phyloP scores from a whole-genome alignment of 2,888 invertebrate genomes.

The Lasius platythorax region DNA sequence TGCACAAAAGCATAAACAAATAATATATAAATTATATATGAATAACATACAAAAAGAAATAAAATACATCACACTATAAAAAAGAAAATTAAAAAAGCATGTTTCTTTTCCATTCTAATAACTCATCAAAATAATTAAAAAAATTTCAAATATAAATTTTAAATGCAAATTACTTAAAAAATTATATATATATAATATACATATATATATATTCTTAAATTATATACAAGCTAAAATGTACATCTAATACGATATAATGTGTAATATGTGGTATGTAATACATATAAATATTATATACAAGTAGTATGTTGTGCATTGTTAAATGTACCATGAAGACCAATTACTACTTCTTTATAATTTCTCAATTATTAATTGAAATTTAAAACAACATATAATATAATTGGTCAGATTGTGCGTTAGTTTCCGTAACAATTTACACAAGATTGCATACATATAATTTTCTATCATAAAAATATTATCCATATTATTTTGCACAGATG shows the following conservation, averaged over 20 bases:
- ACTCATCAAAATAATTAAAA: neutral
- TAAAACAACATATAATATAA: neutral
- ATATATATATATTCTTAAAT: no score
- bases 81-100: neutral
- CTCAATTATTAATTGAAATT: neutral
- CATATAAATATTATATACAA: neutral
- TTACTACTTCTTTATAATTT: neutral
- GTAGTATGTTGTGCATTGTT: neutral
- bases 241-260: neutral
- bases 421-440: neutral
- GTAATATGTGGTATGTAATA: neutral
- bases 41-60: neutral
- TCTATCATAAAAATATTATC: neutral
- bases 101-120: neutral
- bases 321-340: neutral
- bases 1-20: slow-evolving; percentile 17
- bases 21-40: neutral
- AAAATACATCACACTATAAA: neutral
- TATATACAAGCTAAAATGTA: no score
- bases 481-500: neutral
- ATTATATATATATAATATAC: neutral
- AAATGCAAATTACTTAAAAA: neutral
- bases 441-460: neutral
- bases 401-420: neutral
- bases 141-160: neutral